Conservation (phyloP, 2,113 vertebrate genomes). For the Argyrosomus japonicus region DNA sequence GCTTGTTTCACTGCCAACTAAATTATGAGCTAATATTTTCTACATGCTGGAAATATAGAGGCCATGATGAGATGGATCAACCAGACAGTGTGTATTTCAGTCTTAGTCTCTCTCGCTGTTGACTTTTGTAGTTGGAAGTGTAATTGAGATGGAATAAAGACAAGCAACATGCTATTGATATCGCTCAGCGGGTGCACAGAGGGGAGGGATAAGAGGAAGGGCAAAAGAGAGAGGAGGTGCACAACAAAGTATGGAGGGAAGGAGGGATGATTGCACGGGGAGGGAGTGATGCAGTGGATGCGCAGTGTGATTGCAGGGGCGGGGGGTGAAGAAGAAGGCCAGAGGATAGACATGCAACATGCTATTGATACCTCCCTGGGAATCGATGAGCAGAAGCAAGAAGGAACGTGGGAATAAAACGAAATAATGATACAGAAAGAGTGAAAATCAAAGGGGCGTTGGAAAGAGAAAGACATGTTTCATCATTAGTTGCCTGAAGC, state of each 20-base stretch:
- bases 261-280: background rate
- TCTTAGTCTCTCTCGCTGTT: slow-evolving; percentile 9
- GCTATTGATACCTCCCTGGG: slow-evolving; percentile 1
- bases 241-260: background rate
- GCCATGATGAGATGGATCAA: slow-evolving; percentile 40
- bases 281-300: background rate
- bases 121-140: slow-evolving; percentile 30
- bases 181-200: slow-evolving; percentile 21
- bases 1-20: slow-evolving; percentile 25
- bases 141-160: slow-evolving; percentile 52
- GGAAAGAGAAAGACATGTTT: background rate
- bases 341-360: background rate
- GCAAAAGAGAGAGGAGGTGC: background rate
- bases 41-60: slow-evolving; percentile 25
- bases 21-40: slow-evolving; percentile 34
- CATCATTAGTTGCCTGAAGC: background rate
- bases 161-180: slow-evolving; percentile 37
- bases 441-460: background rate
- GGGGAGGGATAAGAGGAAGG: slow-evolving; percentile 1
- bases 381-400: background rate
- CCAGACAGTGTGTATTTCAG: slow-evolving; percentile 21
- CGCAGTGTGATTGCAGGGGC: slow-evolving; percentile 8
- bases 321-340: background rate
- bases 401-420: background rate
- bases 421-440: background rate